These are phyloP conservation scores for Drosophila mimetica DNA, from an alignment of 2,888 invertebrate species.

Conservation along the genomic window DNA sequence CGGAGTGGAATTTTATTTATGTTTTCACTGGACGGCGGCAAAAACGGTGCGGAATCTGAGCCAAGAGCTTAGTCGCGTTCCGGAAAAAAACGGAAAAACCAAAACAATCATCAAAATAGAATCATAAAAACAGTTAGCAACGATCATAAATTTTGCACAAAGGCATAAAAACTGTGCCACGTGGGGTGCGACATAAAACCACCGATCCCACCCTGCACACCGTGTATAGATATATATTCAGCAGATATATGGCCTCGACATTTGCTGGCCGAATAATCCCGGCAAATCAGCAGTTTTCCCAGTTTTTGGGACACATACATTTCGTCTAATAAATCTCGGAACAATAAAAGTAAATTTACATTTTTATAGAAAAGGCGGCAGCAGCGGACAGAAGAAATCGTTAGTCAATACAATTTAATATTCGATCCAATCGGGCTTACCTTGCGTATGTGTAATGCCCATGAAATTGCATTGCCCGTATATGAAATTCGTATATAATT, in stretches of 20 bases:
- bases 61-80: conserved; percentile 33
- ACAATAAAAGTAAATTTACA: conserved; percentile 75
- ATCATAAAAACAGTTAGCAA: conserved; percentile 78
- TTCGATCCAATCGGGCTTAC: conserved; percentile 35
- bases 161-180: conserved; percentile 64
- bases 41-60: conserved; percentile 4
- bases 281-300: conserved; percentile 70
- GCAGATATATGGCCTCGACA: conserved; percentile 39
- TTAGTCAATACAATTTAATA: conserved; percentile 47
- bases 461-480: conserved; percentile 45
- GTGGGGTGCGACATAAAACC: conserved; percentile 69
- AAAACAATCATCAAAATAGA: conserved; percentile 77
- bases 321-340: conserved; percentile 69
- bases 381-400: conserved; percentile 21
- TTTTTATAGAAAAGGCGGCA: conserved; percentile 58
- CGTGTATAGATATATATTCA: conserved; percentile 19
- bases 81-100: conserved; percentile 58
- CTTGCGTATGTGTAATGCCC: conserved; percentile 49
- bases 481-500: conserved; percentile 18
- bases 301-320: conserved; percentile 40
- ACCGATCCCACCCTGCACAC: conserved; percentile 33
- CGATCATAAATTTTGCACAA: conserved; percentile 74
- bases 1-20: conserved; percentile 63
- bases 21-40: conserved; percentile 48
- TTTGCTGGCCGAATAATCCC: conserved; percentile 52